Evolutionary conservation across 2,888 invertebrate genomes (phyloP).

Genomic region (Daptonema setosum): DNA sequence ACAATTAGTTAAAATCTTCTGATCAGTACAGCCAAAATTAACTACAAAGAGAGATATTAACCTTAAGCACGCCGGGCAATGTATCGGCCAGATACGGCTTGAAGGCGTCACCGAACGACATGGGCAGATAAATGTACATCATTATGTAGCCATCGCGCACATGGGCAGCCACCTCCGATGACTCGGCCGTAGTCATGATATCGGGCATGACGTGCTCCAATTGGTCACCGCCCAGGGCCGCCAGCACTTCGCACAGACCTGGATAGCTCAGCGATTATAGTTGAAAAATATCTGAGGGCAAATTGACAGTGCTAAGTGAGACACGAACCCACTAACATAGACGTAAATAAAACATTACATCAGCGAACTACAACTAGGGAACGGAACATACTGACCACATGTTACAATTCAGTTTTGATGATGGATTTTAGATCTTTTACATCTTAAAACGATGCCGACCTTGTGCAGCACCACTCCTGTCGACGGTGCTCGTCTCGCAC

Average conservation of each 20-base stretch:
- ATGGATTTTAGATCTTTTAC: too few species aligned
- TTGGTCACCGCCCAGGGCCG: constrained; percentile 79
- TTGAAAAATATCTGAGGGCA: background rate
- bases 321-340: background rate
- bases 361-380: too few species aligned
- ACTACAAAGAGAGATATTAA: constrained; percentile 12
- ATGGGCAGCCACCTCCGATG: constrained; percentile 30
- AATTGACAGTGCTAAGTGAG: background rate
- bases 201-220: constrained; percentile 79
- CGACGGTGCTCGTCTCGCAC: constrained; percentile 79
- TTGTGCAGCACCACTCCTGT: constrained; percentile 78
- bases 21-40: background rate
- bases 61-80: constrained; percentile 78
- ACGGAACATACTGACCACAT: too few species aligned
- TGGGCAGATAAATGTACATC: constrained; percentile 99
- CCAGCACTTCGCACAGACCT: constrained; percentile 55
- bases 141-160: constrained; percentile 98
- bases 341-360: too few species aligned
- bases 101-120: constrained; percentile 82
- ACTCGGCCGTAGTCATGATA: constrained; percentile 23
- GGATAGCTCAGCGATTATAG: background rate
- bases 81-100: constrained; percentile 85
- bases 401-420: too few species aligned
- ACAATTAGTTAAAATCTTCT: too few species aligned
- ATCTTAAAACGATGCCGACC: too few species aligned